A percentile compares a stretch with the other conserved stretches of the same genome.
These are phyloP conservation scores for Meloe dianella DNA, from an alignment of 2,888 invertebrate species.

Conservation along the genomic window DNA sequence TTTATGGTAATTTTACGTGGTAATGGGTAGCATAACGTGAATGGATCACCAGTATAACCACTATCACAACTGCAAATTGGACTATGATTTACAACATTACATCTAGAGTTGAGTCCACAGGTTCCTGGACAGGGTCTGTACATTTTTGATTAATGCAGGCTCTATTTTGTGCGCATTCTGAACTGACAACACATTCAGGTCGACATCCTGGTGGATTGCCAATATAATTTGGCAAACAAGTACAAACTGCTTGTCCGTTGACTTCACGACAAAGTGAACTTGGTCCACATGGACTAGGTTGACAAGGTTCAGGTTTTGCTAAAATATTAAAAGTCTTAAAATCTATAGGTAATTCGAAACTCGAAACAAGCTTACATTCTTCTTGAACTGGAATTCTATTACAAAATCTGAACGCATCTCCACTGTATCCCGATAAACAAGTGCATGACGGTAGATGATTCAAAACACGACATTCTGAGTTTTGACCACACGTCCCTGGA, in stretches of 20 bases:
- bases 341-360: background rate
- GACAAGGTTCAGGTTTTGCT: conserved; percentile 66
- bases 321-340: background rate
- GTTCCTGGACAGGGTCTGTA: conserved; percentile 83
- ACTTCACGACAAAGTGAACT: conserved; percentile 80
- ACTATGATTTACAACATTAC: conserved; percentile 81
- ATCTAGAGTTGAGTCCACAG: conserved; percentile 78
- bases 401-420: conserved; percentile 68
- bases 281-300: conserved; percentile 81
- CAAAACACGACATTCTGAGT: conserved; percentile 70
- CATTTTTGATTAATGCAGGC: no score
- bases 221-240: conserved; percentile 73
- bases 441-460: conserved; percentile 71
- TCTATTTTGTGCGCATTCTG: no score
- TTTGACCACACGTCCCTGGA: conserved; percentile 68
- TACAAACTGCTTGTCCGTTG: no score
- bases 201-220: no score
- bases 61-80: conserved; percentile 79
- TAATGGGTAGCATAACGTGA: conserved; percentile 71
- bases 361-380: conserved; percentile 38
- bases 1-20: conserved; percentile 53
- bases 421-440: conserved; percentile 66
- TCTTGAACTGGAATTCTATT: conserved; percentile 49
- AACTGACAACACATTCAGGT: no score
- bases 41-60: conserved; percentile 81